Percentiles rank a stretch among this genome's conserved stretches.
Evolutionary conservation across 2,797 vertebrate species (phyloP).

Genomic region (Sparus aurata): DNA sequence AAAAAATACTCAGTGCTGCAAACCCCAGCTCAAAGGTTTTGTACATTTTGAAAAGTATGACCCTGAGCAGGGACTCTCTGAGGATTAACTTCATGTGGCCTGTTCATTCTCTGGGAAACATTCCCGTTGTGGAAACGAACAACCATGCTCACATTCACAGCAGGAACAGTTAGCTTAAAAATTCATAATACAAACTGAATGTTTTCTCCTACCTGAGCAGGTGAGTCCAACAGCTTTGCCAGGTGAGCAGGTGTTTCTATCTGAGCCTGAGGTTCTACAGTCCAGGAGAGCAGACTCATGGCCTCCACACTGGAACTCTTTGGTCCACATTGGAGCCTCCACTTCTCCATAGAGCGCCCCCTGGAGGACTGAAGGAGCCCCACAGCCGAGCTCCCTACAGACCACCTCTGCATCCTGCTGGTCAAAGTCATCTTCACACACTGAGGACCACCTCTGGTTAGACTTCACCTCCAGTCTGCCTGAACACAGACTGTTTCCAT

Average conservation of each 20-base stretch:
- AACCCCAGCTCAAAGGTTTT: too few species aligned
- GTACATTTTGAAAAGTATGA: too few species aligned
- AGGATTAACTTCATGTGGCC: too few species aligned
- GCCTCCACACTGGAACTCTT: constrained; percentile 19
- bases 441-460: constrained; percentile 14
- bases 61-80: too few species aligned
- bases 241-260: constrained; percentile 13
- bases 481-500: constrained; percentile 26
- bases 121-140: too few species aligned
- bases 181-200: background rate
- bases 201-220: constrained; percentile 38
- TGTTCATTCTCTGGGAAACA: too few species aligned
- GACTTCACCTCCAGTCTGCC: constrained; percentile 41
- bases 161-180: background rate
- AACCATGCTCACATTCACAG: background rate
- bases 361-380: constrained; percentile 5
- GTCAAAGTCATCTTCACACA: constrained; percentile 11
- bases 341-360: background rate
- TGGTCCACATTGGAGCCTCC: background rate
- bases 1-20: too few species aligned
- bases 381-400: constrained; percentile 38
- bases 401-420: too few species aligned
- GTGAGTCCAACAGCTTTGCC: constrained; percentile 7
- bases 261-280: constrained; percentile 22
- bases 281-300: constrained; percentile 30